Conservation (phyloP, 2,888 invertebrate species). For the Herminia tarsipennalis region DNA sequence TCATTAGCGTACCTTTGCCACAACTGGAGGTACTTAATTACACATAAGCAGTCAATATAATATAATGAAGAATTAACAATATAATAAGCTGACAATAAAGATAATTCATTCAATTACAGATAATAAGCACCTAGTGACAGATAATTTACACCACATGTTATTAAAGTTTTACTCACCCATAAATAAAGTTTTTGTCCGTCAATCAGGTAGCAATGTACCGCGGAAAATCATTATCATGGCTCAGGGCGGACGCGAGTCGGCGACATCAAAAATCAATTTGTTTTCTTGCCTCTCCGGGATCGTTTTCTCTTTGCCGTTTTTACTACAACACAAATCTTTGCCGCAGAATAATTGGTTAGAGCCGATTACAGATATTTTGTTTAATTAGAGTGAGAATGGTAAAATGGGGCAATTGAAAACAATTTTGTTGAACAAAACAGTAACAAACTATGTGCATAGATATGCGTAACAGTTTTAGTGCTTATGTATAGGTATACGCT, state of each 20-base stretch:
- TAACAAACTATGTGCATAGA: no score
- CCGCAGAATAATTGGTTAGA: constrained; percentile 54
- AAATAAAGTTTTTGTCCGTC: constrained; percentile 57
- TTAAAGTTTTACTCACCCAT: constrained; percentile 52
- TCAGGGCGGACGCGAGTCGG: constrained; percentile 39
- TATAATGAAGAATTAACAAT: constrained; percentile 20
- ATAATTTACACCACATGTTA: constrained; percentile 51
- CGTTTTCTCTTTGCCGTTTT: constrained; percentile 47
- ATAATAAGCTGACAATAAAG: constrained; percentile 43
- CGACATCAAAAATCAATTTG: constrained; percentile 80
- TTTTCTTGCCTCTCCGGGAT: constrained; percentile 54
- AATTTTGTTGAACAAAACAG: not conserved
- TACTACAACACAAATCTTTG: constrained; percentile 53
- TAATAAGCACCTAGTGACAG: constrained; percentile 48
- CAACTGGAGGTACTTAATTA: no score
- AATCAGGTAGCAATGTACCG: constrained; percentile 49
- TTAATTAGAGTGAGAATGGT: constrained; percentile 29
- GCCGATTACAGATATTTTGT: constrained; percentile 52
- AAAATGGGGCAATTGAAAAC: not conserved
- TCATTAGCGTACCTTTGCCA: no score
- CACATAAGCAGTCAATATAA: no score
- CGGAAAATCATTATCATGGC: constrained; percentile 59
- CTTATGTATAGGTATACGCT: no score
- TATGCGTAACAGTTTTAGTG: no score
- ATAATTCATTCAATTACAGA: constrained; percentile 53